Evolutionary conservation across 2,888 invertebrate genomes (phyloP).

Genomic region (Acleris sparsana): DNA sequence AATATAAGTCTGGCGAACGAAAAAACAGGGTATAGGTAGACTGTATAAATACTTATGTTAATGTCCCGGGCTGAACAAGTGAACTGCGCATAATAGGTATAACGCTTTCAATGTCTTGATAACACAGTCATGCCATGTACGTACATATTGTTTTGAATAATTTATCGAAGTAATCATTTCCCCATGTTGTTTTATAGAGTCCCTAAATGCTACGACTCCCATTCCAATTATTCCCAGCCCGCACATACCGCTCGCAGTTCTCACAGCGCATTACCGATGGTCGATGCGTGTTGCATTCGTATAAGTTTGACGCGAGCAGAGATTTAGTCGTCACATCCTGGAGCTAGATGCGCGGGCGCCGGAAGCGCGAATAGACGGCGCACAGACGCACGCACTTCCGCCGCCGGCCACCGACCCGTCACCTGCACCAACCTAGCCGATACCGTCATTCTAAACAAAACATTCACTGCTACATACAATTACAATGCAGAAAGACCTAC

Average conservation of each 20-base stretch:
- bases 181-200: too few species aligned
- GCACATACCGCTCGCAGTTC: slow-evolving; percentile 7
- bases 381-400: slow-evolving; percentile 81
- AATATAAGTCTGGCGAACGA: not conserved
- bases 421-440: slow-evolving; percentile 61
- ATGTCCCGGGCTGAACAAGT: too few species aligned
- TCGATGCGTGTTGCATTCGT: slow-evolving; percentile 14
- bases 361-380: slow-evolving; percentile 81
- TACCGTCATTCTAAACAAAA: not conserved
- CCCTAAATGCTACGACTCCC: not conserved
- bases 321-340: slow-evolving; percentile 42
- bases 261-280: slow-evolving; percentile 8
- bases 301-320: slow-evolving; percentile 30
- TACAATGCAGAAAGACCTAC: too few species aligned
- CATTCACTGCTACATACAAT: too few species aligned
- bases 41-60: too few species aligned
- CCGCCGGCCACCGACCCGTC: slow-evolving; percentile 72
- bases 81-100: too few species aligned
- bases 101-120: too few species aligned
- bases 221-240: not conserved
- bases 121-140: too few species aligned
- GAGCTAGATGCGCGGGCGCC: slow-evolving; percentile 58
- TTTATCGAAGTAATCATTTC: too few species aligned
- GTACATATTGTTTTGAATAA: too few species aligned
- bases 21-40: not conserved